phyloP scores from a whole-genome alignment of 2,888 invertebrate species.

The Noctua fimbriata region DNA sequence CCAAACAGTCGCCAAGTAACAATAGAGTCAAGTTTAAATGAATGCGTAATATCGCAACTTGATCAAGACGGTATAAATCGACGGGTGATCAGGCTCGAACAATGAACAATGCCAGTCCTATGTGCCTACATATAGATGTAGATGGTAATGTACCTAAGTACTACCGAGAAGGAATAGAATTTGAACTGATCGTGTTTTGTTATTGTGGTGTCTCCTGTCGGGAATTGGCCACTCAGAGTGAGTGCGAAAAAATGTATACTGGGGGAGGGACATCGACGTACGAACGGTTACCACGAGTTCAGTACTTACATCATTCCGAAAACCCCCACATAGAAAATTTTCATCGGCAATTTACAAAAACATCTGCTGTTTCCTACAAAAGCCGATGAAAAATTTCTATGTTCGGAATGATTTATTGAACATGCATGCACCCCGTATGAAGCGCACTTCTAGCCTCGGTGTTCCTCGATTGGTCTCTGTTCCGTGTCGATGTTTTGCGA shows the following conservation, averaged over 20 bases:
- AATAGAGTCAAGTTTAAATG: slow-evolving; percentile 43
- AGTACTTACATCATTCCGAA: neutral
- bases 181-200: slow-evolving; percentile 10
- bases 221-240: neutral
- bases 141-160: slow-evolving; percentile 27
- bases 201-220: slow-evolving; percentile 13
- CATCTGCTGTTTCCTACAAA: too few species aligned
- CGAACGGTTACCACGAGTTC: neutral
- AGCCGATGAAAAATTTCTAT: too few species aligned
- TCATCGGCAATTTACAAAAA: neutral
- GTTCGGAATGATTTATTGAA: too few species aligned
- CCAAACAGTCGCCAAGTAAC: slow-evolving; percentile 41
- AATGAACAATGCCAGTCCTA: slow-evolving; percentile 56
- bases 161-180: slow-evolving; percentile 24
- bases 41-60: slow-evolving; percentile 48
- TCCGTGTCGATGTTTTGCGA: neutral
- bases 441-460: neutral
- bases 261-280: neutral
- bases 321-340: neutral
- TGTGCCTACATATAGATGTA: slow-evolving; percentile 19
- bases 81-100: slow-evolving; percentile 51
- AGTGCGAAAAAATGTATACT: neutral
- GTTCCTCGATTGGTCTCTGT: neutral
- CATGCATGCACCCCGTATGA: neutral
- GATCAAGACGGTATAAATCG: slow-evolving; percentile 59